Conservation (phyloP, 1,140 invertebrate species). For the Acromyrmex echinatior region DNA sequence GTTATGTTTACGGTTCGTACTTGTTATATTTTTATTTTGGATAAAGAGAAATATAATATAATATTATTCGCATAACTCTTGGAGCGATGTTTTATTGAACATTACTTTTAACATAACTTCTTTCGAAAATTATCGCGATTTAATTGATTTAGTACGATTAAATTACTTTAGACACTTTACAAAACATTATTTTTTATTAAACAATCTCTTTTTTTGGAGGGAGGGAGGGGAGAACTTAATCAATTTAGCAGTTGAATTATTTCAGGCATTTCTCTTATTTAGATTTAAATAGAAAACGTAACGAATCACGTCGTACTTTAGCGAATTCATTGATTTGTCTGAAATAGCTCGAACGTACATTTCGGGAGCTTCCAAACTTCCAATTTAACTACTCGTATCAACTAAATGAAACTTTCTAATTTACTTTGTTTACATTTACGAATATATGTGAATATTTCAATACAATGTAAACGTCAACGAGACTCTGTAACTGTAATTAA, state of each 20-base stretch:
- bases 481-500: constrained; percentile 4
- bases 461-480: background rate
- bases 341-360: background rate
- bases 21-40: background rate
- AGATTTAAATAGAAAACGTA: background rate
- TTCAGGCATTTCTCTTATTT: background rate
- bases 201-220: background rate
- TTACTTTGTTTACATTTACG: background rate
- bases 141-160: no score
- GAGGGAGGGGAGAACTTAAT: background rate
- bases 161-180: no score
- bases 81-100: background rate
- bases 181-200: background rate
- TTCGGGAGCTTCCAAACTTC: background rate
- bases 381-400: background rate
- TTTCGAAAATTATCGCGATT: no score
- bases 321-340: background rate
- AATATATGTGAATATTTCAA: background rate
- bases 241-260: background rate
- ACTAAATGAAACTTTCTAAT: constrained; percentile 10
- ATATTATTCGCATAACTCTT: background rate
- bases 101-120: background rate
- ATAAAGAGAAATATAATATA: background rate
- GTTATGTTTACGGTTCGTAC: constrained; percentile 18
- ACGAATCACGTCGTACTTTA: background rate